phyloP scores from a whole-genome alignment of 2,797 vertebrate species.

The Dicrostonyx torquatus region DNA sequence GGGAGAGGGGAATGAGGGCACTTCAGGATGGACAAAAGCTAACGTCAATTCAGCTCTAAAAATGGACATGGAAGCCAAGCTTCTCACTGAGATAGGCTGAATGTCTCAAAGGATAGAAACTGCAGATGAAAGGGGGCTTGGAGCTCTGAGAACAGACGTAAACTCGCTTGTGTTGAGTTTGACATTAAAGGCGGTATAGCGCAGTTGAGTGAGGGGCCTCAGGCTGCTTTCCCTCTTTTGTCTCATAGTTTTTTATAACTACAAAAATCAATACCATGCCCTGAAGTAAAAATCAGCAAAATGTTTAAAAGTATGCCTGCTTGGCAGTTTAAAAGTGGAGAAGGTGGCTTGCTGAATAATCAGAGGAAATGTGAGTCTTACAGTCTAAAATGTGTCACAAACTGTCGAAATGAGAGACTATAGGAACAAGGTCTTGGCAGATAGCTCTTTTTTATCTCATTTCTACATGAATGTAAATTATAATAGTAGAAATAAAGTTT shows the following conservation, averaged over 20 bases:
- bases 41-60: slow-evolving; percentile 22
- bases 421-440: not conserved
- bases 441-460: not conserved
- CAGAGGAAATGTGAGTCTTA: not conserved
- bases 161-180: slow-evolving; percentile 45
- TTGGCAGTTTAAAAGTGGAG: not conserved
- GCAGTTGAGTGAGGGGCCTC: slow-evolving; percentile 24
- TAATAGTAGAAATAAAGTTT: not conserved
- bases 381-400: not conserved
- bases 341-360: not conserved
- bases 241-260: slow-evolving; percentile 2
- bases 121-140: not conserved
- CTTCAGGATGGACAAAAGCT: not conserved
- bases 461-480: slow-evolving; percentile 1
- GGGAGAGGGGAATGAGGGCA: not conserved
- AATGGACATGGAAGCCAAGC: not conserved
- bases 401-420: not conserved
- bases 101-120: not conserved
- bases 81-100: not conserved
- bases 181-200: not conserved
- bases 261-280: not conserved
- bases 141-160: slow-evolving; percentile 24
- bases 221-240: slow-evolving; percentile 5
- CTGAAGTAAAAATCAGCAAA: not conserved
- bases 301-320: slow-evolving; percentile 24